These are phyloP conservation scores for Ariolimax columbianus DNA, from an alignment of 2,888 invertebrate species.

Conservation along the genomic window DNA sequence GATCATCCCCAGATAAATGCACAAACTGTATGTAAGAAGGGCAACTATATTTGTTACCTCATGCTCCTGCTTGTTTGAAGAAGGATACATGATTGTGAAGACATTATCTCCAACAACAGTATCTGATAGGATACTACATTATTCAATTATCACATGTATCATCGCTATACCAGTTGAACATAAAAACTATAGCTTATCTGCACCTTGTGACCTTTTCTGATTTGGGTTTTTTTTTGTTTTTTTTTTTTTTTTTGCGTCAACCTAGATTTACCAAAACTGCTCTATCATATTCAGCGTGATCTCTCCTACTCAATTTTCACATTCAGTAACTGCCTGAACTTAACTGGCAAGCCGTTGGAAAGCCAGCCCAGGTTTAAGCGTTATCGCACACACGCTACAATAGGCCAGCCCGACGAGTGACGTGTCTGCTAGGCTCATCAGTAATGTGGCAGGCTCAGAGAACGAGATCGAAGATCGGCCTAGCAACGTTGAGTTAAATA, in stretches of 20 bases:
- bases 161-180: background rate
- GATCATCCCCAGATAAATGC: too few species aligned
- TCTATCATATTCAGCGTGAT: background rate
- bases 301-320: background rate
- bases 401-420: slow-evolving; percentile 12
- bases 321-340: background rate
- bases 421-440: slow-evolving; percentile 34
- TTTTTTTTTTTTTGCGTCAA: background rate
- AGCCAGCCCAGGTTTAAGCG: background rate
- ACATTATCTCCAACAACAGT: too few species aligned
- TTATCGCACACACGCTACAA: slow-evolving; percentile 20
- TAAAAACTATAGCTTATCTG: background rate
- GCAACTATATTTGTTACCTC: too few species aligned
- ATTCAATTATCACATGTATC: too few species aligned
- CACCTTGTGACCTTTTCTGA: background rate
- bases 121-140: too few species aligned
- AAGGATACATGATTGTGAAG: too few species aligned
- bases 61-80: too few species aligned
- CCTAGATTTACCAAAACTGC: background rate
- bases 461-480: background rate
- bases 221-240: too few species aligned
- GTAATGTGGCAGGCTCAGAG: background rate
- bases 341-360: background rate
- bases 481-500: background rate
- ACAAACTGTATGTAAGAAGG: too few species aligned